Percentiles rank a stretch among this genome's conserved stretches.
These are phyloP conservation scores for Pluvialis apricaria DNA, from an alignment of 2,113 vertebrate genomes.

Conservation along the genomic window DNA sequence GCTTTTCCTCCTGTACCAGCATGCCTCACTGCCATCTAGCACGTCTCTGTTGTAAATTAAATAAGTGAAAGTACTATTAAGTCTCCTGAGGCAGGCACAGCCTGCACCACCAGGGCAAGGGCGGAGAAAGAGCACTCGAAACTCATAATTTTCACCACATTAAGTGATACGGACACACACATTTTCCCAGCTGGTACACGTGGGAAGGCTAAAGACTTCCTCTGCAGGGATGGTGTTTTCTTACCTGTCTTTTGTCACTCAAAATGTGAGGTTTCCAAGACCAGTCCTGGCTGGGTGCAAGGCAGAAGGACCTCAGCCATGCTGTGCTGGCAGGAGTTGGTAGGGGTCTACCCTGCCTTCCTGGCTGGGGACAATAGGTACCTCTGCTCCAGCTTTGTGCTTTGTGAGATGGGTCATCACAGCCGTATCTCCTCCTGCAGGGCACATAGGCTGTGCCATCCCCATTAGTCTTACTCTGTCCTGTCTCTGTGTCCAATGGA, in stretches of 20 bases:
- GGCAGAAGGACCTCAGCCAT: background rate
- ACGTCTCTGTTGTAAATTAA: conserved; percentile 28
- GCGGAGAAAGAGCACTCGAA: background rate
- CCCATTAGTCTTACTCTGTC: rapidly evolving
- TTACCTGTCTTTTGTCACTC: background rate
- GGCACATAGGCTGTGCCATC: rapidly evolving
- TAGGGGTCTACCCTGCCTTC: background rate
- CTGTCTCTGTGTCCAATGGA: background rate
- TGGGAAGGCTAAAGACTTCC: background rate
- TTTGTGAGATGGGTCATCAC: background rate
- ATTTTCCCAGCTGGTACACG: background rate
- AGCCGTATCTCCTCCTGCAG: background rate
- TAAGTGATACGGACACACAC: background rate
- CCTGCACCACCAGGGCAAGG: background rate
- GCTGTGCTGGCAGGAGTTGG: background rate
- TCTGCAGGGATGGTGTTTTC: background rate
- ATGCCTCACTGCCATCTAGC: background rate
- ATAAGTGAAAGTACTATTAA: conserved; percentile 2
- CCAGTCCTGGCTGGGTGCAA: background rate
- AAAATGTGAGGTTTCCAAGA: background rate
- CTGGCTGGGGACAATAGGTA: background rate
- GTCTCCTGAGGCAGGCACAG: background rate
- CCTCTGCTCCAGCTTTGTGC: background rate
- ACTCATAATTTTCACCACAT: background rate
- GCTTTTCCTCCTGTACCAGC: background rate